Evolutionary conservation across 2,888 invertebrate species (phyloP), one percentile per base, ranked within the genome.

Genomic region (Agapetus fuscipes): DNA sequence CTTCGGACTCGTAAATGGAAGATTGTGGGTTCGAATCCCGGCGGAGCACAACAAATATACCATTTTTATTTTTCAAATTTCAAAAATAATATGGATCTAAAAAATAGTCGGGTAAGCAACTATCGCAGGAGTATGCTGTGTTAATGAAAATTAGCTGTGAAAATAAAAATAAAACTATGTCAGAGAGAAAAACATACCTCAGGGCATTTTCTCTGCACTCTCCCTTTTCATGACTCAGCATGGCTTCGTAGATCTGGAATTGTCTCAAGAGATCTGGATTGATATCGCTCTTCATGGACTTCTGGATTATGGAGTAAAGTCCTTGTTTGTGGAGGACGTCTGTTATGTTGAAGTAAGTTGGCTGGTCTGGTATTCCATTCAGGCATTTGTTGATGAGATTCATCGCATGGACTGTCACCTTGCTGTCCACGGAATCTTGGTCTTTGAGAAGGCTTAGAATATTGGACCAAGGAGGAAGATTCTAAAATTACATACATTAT

Each of bases 281-380:
- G 0, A 91, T 90, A 26, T 91, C 91, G 49, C 87, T 89, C 59
- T 87, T 86, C 85, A 90, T 88, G 59, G 90, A 90, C 39, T 85
- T 72, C 56, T 87, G 84, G 50, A 90, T 84, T 17, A 90, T 82
- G 34, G 78, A 76, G 58, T 90, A 89, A 64, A 93, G 88, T 14
- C 88, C 89, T 59, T 90, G 94, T 50, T 95, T 93, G 59, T 97
- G 97, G 48, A 98, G 67, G 14, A 85, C 78, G 64, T 98, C 97
- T 3, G 94, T 89, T 57, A 98, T 90, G 61, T 98, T 96, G 57
- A 96, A 98, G 64, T 95, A 98, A 14, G 88, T 85, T 58, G 97
- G 94, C 63, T 93, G 89, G 62, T 95, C 94, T 2, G 89, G 88
- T 36, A 95, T 78, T 24, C 91, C 93, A 56, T 89, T 91, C 25